Evolutionary conservation across 2,113 vertebrate genomes (phyloP).

Genomic region (Symphodus melops): DNA sequence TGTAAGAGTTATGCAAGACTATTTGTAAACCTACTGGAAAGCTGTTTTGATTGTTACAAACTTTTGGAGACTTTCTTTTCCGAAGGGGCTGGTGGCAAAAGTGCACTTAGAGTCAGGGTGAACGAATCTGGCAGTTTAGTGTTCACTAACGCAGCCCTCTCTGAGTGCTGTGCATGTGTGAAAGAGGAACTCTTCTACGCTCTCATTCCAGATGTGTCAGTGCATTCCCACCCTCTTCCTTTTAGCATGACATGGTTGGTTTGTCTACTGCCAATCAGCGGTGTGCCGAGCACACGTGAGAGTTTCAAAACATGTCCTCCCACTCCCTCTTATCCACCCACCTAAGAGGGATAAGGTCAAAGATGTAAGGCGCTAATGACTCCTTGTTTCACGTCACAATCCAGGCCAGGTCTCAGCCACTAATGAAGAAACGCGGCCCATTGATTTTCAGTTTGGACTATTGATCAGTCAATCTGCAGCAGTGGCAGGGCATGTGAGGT

Average conservation of each 20-base stretch:
- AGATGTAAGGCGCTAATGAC: constrained; percentile 28
- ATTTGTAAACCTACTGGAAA: too few species aligned
- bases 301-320: constrained; percentile 29
- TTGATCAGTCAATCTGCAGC: constrained; percentile 61
- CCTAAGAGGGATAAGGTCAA: constrained; percentile 27
- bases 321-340: constrained; percentile 18
- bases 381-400: constrained; percentile 7
- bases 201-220: not conserved
- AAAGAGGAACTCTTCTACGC: not conserved
- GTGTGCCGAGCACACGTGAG: not conserved
- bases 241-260: not conserved
- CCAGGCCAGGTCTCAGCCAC: constrained; percentile 36
- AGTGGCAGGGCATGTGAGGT: constrained; percentile 6
- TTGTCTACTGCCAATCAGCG: not conserved
- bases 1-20: too few species aligned
- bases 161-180: not conserved
- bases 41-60: too few species aligned
- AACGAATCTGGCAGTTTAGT: too few species aligned
- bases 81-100: too few species aligned
- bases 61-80: too few species aligned
- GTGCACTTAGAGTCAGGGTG: too few species aligned
- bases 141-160: too few species aligned
- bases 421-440: constrained; percentile 60
- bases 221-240: not conserved
- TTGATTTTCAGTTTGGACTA: constrained; percentile 70